Conservation (phyloP, 2,113 vertebrate species). For the Setophaga petechia region DNA sequence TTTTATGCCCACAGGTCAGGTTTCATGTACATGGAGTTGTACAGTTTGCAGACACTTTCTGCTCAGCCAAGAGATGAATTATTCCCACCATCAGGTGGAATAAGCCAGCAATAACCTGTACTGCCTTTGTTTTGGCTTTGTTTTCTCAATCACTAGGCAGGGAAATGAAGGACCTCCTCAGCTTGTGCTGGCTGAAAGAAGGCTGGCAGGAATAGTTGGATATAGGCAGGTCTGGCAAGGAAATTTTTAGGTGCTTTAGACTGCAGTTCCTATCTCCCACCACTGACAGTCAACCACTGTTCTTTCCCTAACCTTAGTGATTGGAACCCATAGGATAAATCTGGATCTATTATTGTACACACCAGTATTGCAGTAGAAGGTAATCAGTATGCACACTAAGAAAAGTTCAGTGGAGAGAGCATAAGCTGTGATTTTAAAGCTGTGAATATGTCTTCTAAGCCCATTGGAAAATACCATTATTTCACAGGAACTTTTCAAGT, state of each 20-base stretch:
- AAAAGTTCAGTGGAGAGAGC: not conserved
- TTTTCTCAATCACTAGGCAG: not conserved
- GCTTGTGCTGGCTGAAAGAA: not conserved
- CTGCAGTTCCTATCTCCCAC: not conserved
- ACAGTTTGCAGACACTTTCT: slow-evolving; percentile 12
- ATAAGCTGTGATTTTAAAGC: not conserved
- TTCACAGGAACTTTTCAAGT: not conserved
- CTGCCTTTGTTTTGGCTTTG: slow-evolving; percentile 15
- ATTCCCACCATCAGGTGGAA: not conserved
- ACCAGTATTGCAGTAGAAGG: not conserved
- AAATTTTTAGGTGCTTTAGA: not conserved
- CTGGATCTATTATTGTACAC: not conserved
- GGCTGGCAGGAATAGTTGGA: not conserved
- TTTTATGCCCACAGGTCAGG: not conserved
- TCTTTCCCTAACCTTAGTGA: not conserved
- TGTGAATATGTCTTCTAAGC: not conserved
- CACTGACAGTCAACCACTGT: not conserved
- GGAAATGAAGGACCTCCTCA: not conserved
- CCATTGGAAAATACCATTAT: not conserved
- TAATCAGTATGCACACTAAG: not conserved
- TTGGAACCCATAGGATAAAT: not conserved
- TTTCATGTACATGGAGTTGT: not conserved
- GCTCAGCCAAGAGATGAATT: slow-evolving; percentile 1
- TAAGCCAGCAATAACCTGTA: not conserved
- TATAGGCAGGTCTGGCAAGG: not conserved